These are phyloP conservation scores for Argya squamiceps DNA, from an alignment of 2,797 vertebrate species.

Conservation along the genomic window DNA sequence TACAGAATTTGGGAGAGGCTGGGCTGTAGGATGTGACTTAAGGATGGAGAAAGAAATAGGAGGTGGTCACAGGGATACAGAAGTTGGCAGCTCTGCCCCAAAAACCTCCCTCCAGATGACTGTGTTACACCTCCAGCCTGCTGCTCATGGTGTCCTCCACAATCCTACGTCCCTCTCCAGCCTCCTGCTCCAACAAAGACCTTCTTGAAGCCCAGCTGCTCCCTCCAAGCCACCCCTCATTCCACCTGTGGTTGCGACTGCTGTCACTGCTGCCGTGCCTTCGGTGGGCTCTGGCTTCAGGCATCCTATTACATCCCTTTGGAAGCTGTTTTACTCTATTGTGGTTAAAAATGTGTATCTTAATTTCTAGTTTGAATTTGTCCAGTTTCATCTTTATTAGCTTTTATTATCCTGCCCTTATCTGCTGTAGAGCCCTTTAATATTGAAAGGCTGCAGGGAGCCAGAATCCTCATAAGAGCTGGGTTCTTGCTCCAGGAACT, in stretches of 20 bases:
- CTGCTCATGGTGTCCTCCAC: fast-evolving
- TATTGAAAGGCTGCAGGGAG: conserved; percentile 16
- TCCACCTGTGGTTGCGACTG: fast-evolving
- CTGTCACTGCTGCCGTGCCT: fast-evolving
- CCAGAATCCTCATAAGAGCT: neutral
- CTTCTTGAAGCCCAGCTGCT: neutral
- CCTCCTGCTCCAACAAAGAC: neutral
- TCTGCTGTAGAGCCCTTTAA: conserved; percentile 27
- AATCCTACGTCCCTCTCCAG: neutral
- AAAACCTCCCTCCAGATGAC: neutral
- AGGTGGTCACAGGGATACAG: neutral
- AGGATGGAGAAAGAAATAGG: neutral
- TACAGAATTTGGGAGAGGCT: neutral
- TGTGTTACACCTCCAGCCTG: neutral
- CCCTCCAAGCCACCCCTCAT: neutral
- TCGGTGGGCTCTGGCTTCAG: fast-evolving
- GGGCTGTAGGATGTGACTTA: neutral
- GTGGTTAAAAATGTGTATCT: neutral
- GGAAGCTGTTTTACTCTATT: neutral
- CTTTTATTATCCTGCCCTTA: conserved; percentile 4
- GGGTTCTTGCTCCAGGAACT: neutral
- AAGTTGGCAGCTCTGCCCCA: neutral
- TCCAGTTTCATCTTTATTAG: conserved; percentile 36
- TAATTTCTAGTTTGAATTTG: conserved; percentile 27
- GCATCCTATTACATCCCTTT: neutral